Conservation (phyloP, 2,113 vertebrate genomes). For the Naja naja region DNA sequence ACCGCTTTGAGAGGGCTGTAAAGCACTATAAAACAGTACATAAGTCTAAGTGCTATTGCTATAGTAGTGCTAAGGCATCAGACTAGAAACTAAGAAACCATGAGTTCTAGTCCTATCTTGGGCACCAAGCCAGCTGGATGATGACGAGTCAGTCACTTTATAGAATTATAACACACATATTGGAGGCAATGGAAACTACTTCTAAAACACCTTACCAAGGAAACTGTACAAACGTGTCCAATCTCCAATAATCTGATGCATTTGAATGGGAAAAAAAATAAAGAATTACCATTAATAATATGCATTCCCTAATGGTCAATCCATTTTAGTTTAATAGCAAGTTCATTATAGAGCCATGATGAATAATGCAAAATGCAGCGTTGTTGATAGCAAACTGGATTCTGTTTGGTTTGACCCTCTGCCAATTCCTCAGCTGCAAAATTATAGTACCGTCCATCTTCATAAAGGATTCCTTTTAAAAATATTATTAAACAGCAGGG, state of each 20-base stretch:
- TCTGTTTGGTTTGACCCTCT: background rate
- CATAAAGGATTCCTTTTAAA: background rate
- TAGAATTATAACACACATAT: background rate
- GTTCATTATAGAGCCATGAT: background rate
- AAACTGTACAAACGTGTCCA: background rate
- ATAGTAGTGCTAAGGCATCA: too few relatives aligned
- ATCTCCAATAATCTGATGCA: background rate
- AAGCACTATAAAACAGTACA: too few relatives aligned
- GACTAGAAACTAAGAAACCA: background rate
- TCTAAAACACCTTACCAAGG: background rate
- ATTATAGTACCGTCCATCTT: background rate
- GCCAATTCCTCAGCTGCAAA: background rate
- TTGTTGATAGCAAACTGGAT: background rate
- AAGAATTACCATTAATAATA: background rate
- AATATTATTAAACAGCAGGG: conserved; percentile 32
- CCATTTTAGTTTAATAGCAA: background rate
- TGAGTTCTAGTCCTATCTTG: background rate
- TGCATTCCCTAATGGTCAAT: background rate
- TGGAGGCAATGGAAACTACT: background rate
- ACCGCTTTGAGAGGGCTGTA: too few relatives aligned
- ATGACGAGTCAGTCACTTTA: background rate
- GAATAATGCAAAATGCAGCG: background rate
- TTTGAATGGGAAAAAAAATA: background rate
- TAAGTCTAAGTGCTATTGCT: too few relatives aligned
- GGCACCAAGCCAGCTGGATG: background rate